Evolutionary conservation across 1,140 invertebrate species (phyloP).

Genomic region (Oreohelix idahoensis): DNA sequence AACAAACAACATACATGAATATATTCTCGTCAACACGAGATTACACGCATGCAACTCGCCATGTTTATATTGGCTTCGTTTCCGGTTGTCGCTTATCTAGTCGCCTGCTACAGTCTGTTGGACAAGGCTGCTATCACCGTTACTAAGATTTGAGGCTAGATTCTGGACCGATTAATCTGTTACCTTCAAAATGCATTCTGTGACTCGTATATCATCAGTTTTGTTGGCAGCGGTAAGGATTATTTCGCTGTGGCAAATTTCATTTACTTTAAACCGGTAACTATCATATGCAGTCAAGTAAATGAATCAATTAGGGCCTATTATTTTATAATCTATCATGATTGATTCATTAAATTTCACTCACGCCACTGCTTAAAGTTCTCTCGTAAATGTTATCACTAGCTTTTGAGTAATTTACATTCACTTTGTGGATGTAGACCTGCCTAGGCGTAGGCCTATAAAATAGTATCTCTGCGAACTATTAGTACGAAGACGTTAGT

Average conservation of each 20-base stretch:
- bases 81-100: slow-evolving; percentile 3
- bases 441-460: too few relatives aligned
- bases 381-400: too few relatives aligned
- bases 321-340: too few relatives aligned
- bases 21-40: slow-evolving; percentile 39
- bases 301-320: too few relatives aligned
- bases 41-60: slow-evolving; percentile 52
- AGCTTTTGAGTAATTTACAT: too few relatives aligned
- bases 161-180: not conserved
- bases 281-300: too few relatives aligned
- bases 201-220: not conserved
- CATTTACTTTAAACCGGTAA: not conserved
- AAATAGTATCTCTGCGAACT: too few relatives aligned
- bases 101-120: slow-evolving; percentile 31
- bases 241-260: not conserved
- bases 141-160: not conserved
- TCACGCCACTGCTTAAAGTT: too few relatives aligned
- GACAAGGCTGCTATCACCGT: not conserved
- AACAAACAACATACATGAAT: too few relatives aligned
- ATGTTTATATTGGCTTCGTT: slow-evolving; percentile 45
- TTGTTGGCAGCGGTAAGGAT: not conserved
- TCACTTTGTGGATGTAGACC: too few relatives aligned
- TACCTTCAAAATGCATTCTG: not conserved
- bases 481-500: too few relatives aligned
- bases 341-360: too few relatives aligned